Evolutionary conservation across 2,888 invertebrate genomes (phyloP).

Genomic region (Lepeophtheirus nordmannii): DNA sequence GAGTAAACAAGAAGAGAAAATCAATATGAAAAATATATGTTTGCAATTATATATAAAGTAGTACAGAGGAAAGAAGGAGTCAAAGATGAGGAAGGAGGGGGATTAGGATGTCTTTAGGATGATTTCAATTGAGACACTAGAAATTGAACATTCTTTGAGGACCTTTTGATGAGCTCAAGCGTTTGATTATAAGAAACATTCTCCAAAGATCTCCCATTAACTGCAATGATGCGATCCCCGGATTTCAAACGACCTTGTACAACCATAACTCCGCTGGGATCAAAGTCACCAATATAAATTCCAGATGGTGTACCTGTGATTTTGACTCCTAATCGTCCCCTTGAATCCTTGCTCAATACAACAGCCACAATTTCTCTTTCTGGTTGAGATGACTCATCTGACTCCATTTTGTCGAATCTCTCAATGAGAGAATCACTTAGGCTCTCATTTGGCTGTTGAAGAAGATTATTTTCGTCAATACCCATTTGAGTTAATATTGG

Average conservation of each 20-base stretch:
- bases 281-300: conserved; percentile 13
- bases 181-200: conserved; percentile 7
- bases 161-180: conserved; percentile 7
- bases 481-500: neutral
- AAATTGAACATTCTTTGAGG: neutral
- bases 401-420: conserved; percentile 19
- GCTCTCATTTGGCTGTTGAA: neutral
- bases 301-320: conserved; percentile 19
- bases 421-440: conserved; percentile 18
- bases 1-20: too few relatives aligned
- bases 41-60: too few relatives aligned
- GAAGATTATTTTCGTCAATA: neutral
- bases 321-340: conserved; percentile 11
- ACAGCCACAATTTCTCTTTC: conserved; percentile 16
- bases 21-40: too few relatives aligned
- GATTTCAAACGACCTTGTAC: conserved; percentile 2
- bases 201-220: conserved; percentile 18
- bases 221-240: conserved; percentile 18
- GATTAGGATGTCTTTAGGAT: too few relatives aligned
- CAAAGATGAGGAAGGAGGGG: too few relatives aligned
- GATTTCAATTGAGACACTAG: conserved; percentile 20
- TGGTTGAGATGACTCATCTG: conserved; percentile 3
- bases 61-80: too few relatives aligned
- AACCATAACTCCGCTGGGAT: neutral
- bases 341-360: conserved; percentile 2